phyloP scores from a whole-genome alignment of 2,888 invertebrate species.

The Eutolmus rufibarbis region DNA sequence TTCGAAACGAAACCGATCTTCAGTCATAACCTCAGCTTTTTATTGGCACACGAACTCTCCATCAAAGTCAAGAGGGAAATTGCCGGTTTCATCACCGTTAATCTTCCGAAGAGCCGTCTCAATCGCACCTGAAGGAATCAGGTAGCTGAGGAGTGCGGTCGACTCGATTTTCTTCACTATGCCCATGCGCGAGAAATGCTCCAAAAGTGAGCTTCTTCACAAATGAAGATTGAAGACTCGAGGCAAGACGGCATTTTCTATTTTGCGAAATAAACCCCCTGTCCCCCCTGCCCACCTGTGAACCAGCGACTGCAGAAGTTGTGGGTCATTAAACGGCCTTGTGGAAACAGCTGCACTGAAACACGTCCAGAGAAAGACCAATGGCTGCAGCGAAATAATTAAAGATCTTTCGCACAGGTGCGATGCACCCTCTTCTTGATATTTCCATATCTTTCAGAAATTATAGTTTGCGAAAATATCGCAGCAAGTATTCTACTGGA shows the following conservation, averaged over 20 bases:
- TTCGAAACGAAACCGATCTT: constrained; percentile 5
- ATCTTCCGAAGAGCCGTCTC: background rate
- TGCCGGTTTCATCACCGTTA: constrained; percentile 22
- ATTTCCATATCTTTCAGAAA: background rate
- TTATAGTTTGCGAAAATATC: too few species aligned
- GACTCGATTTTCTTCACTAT: background rate
- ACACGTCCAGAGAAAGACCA: background rate
- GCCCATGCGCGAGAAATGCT: background rate
- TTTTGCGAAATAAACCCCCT: background rate
- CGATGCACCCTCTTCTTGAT: background rate
- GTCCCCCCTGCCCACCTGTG: background rate
- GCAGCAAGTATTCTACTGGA: too few species aligned
- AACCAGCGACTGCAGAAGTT: background rate
- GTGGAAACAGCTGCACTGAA: background rate
- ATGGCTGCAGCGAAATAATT: background rate
- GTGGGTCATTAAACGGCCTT: constrained; percentile 23
- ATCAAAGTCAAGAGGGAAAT: constrained; percentile 13
- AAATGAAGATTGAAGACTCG: background rate
- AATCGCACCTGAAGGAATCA: background rate
- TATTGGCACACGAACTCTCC: constrained; percentile 7
- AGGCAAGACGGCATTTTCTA: background rate
- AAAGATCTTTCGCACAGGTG: background rate
- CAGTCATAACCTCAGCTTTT: background rate
- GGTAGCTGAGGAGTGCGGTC: background rate
- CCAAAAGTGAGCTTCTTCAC: background rate